Conservation (phyloP, 2,797 vertebrate genomes). For the Ptychadena robeensis region DNA sequence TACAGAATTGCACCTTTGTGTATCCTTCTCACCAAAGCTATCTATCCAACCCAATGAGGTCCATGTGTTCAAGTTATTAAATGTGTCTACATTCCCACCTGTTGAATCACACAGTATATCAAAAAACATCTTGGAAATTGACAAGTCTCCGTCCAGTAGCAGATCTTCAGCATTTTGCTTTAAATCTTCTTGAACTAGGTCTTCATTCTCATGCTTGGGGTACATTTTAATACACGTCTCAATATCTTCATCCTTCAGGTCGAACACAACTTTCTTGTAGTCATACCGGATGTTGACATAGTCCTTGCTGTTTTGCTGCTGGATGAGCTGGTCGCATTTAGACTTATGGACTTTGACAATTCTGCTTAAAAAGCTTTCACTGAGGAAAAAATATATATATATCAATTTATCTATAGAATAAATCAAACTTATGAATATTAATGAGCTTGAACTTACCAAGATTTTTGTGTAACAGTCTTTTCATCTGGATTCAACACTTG, state of each 20-base stretch:
- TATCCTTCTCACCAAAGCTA: neutral
- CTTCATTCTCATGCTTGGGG: neutral
- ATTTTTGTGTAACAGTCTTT: neutral
- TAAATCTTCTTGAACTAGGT: neutral
- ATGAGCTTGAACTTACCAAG: constrained; percentile 11
- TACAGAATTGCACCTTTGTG: neutral
- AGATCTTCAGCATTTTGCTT: constrained; percentile 9
- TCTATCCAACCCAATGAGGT: neutral
- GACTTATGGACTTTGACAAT: neutral
- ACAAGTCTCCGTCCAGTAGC: neutral
- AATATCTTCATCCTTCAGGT: constrained; percentile 4
- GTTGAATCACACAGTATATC: constrained; percentile 13
- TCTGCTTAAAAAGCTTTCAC: neutral
- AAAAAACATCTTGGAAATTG: constrained; percentile 9
- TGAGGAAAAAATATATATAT: neutral
- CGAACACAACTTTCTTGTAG: neutral
- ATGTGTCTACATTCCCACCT: neutral
- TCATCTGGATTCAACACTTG: neutral
- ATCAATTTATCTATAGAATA: neutral
- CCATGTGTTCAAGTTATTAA: neutral
- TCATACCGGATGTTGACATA: neutral
- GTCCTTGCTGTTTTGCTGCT: neutral
- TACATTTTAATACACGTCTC: constrained; percentile 4
- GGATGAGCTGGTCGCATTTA: neutral
- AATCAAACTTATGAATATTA: neutral